A percentile compares a stretch with the other conserved stretches of the same genome.
These are phyloP conservation scores for Cyclargus thomasi DNA, from an alignment of 1,140 invertebrate genomes.

Conservation along the genomic window DNA sequence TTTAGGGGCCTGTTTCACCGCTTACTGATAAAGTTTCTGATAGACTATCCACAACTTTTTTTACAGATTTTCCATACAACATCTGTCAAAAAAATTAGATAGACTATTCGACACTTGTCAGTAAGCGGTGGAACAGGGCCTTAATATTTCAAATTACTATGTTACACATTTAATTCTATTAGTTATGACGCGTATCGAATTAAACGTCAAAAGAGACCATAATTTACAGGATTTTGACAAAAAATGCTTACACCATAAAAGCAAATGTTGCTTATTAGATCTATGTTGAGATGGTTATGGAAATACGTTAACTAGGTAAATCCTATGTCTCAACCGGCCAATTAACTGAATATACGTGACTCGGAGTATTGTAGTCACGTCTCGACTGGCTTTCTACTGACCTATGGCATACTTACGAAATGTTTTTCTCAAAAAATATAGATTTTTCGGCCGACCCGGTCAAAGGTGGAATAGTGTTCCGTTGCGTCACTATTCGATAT, in stretches of 20 bases:
- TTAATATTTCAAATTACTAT: too few relatives aligned
- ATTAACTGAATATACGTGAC: slow-evolving; percentile 34
- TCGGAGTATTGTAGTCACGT: slow-evolving; percentile 29
- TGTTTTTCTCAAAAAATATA: slow-evolving; percentile 47
- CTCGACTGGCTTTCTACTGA: slow-evolving; percentile 52
- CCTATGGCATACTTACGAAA: slow-evolving; percentile 53
- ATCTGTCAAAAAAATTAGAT: too few relatives aligned
- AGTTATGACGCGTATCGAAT: neutral
- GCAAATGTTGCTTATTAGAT: too few relatives aligned
- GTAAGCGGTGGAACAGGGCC: too few relatives aligned
- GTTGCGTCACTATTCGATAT: neutral
- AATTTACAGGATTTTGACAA: neutral
- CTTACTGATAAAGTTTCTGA: too few relatives aligned
- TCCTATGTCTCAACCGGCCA: slow-evolving; percentile 17
- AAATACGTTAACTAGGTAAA: neutral
- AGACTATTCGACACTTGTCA: too few relatives aligned
- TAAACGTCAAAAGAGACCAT: neutral
- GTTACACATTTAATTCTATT: too few relatives aligned
- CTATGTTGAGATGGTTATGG: neutral
- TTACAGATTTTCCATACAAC: too few relatives aligned
- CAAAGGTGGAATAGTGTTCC: slow-evolving; percentile 34
- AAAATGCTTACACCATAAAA: neutral
- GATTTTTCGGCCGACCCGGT: slow-evolving; percentile 41
- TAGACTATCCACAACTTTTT: too few relatives aligned
- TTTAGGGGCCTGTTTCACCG: too few relatives aligned